These are phyloP conservation scores for Enteromius thamalakanensis DNA, from an alignment of 2,797 vertebrate species.

Conservation along the genomic window DNA sequence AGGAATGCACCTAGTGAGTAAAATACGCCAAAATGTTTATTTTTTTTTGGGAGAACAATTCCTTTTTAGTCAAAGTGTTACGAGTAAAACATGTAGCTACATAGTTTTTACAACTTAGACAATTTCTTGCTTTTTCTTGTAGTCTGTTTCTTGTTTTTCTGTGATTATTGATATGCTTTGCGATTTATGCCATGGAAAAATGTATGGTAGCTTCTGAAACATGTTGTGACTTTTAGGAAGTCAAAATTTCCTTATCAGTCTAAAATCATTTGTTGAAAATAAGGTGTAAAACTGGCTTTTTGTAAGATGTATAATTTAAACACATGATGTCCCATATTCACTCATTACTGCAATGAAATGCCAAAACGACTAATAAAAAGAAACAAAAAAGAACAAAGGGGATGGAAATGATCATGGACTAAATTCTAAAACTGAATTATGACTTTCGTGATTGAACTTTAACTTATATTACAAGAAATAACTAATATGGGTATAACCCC, in stretches of 20 bases:
- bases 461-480: neutral
- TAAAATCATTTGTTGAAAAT: neutral
- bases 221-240: neutral
- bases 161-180: neutral
- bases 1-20: too few species aligned
- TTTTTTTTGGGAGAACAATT: too few species aligned
- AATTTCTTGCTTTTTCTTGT: neutral
- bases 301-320: neutral
- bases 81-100: neutral
- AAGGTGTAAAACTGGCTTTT: neutral
- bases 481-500: neutral
- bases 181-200: neutral
- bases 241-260: neutral
- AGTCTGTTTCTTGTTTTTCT: neutral
- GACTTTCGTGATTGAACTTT: neutral
- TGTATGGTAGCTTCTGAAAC: neutral
- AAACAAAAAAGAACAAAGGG: neutral
- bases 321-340: neutral
- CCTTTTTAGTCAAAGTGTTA: neutral
- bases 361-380: neutral
- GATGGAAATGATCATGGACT: neutral
- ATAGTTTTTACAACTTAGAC: neutral
- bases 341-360: neutral
- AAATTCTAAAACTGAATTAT: neutral
- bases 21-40: too few species aligned